Base-by-base conservation (phyloP, 1,140 invertebrate genomes). In the Eumaeus atala region DNA sequence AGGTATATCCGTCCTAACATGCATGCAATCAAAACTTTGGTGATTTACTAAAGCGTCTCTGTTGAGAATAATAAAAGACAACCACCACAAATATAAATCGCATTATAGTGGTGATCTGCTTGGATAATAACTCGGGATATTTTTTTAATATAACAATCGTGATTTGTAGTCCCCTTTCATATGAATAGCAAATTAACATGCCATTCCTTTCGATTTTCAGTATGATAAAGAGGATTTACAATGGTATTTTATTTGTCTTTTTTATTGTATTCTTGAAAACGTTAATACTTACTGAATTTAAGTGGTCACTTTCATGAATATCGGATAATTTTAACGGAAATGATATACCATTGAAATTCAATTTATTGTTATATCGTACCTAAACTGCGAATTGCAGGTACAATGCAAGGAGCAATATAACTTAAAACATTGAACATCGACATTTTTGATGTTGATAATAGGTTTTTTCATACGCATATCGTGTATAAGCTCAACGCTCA, bases 391-490 rank as follows among this genome's bases (percentile, higher is more conserved):
- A 64, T 52, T 9, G 55, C 1, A 62, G 78, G 62, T 75, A 66
- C 9, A 81, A 59, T 5, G 72, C 74, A 33, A 71, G 70, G 1
- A 74, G 61, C 33, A 78, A 47, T 9, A 66, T 76, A 74, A 84
- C 36, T 72, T 68, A 54, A 85, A 76, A 67, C 74, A 83, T 34
- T 56, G 56, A 12, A 66, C n/a, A 67, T 86, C 77, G 11, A 54
- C 54, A 58, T 79, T 84, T 66, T 73, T 51, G 37, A 87, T 64
- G 63, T 83, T 87, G 5, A 87, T 56, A 9, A 78, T 58, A n/a
- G 77, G 72, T 47, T 69, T 71, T 58, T 81, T 83, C 10, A 51
- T 11, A 66, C 64, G 56, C 9, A 85, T 78, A 56, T 68, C 57
- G 28, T 59, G 51, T 17, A 74, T 70, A 56, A 78, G 55, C 8